Conservation (phyloP, 1,140 invertebrate species). For the Neoseiulus cucumeris region DNA sequence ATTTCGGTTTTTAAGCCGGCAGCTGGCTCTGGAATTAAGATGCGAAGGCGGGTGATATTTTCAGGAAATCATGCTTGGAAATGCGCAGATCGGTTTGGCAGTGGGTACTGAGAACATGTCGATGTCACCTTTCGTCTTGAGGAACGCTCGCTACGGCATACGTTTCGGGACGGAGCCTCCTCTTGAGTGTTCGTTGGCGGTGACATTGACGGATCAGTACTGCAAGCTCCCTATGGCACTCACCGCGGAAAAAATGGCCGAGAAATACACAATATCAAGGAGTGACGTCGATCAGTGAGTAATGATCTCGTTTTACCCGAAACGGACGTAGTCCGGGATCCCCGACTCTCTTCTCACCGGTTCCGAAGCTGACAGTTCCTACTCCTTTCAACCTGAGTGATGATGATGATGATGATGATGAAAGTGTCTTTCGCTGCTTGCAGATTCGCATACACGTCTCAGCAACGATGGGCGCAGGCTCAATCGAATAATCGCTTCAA, state of each 20-base stretch:
- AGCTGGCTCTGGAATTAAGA: no score
- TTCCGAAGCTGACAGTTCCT: no score
- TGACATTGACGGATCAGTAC: constrained; percentile 67
- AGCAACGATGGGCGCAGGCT: constrained; percentile 45
- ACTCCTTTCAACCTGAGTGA: no score
- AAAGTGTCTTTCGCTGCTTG: no score
- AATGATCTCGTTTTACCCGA: no score
- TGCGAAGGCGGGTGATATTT: constrained; percentile 13
- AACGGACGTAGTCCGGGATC: no score
- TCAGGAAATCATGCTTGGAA: constrained; percentile 67
- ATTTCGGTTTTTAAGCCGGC: background rate
- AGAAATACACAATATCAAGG: constrained; percentile 61
- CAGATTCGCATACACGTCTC: constrained; percentile 60
- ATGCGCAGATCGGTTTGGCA: constrained; percentile 65
- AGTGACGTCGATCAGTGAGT: constrained; percentile 49
- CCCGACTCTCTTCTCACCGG: no score
- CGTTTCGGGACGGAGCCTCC: constrained; percentile 49
- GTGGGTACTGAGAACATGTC: constrained; percentile 93
- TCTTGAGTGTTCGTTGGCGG: constrained; percentile 80
- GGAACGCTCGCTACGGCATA: constrained; percentile 76
- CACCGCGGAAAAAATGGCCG: constrained; percentile 91
- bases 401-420: no score
- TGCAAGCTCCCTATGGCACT: constrained; percentile 85
- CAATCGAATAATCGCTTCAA: constrained; percentile 69
- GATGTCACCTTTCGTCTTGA: constrained; percentile 66